Base-by-base conservation (phyloP, 1,140 invertebrate genomes). In the Drosophila ogumai region DNA sequence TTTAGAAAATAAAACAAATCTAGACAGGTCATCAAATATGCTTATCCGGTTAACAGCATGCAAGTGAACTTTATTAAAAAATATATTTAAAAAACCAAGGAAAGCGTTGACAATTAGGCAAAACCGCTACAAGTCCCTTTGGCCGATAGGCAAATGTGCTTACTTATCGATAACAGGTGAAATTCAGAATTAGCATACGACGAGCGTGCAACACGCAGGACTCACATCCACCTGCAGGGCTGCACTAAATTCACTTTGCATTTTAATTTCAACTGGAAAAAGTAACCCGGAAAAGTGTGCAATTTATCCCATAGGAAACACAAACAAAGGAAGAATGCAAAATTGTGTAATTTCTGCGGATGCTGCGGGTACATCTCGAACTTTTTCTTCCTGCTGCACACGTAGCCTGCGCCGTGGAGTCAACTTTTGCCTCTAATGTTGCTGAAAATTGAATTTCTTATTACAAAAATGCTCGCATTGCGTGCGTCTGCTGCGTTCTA, bases 391-490 rank as follows among this genome's bases (percentile, higher is more conserved):
- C 63, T 78, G 78, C 59, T 56, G 67, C 49, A 77, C 79, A 87
- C 84, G 82, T 82, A 87, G 69, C 32, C 52, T 17, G 64, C 12
- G 64, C 15, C 28, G 54, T 17, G 75, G 54, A 78, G 75, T 78
- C 73, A 76, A 77, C 64, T 78, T 88, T 82, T 88, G 68, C 56
- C 82, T 87, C 84, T 90, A 88, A 90, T 88, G 85, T 88, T 88
- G 85, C 85, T 90, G 85, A 88, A 88, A 88, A 88, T 88, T 88
- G 85, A 88, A 88, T 88, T 88, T 90, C 85, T 84, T 90, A 84
- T 87, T 87, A 80, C 66, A 87, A 50, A 72, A 72, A 79, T 69
- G 65, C 71, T 52, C 22, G 41, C 65, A 22, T 61, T 81, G 64
- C 34, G 54, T 75, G 50, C 49, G 54, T 25, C 59, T 58, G 43